Conservation (phyloP, 2,797 vertebrate species). For the Hirundo rustica region DNA sequence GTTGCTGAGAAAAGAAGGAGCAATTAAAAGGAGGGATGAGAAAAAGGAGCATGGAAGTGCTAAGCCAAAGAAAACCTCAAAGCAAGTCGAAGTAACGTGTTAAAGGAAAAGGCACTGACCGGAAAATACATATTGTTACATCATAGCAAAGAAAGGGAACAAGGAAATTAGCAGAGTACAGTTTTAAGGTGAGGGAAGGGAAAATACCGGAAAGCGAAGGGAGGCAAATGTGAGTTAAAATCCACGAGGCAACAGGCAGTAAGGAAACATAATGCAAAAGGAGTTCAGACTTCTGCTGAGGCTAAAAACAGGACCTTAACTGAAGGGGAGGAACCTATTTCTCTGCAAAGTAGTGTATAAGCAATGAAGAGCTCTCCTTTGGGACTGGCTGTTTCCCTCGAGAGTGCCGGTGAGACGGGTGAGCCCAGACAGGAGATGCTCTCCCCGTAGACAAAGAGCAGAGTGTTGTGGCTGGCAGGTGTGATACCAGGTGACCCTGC, state of each 20-base stretch:
- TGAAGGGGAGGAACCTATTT: background rate
- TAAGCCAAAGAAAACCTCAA: background rate
- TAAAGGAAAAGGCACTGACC: background rate
- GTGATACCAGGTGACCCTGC: background rate
- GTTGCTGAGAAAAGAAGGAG: background rate
- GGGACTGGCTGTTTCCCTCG: background rate
- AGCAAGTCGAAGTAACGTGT: background rate
- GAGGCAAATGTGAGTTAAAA: background rate
- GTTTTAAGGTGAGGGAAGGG: background rate
- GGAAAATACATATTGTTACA: background rate
- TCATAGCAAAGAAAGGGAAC: background rate
- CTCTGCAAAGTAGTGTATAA: background rate
- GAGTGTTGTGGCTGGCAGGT: rapidly evolving
- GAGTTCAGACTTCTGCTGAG: background rate
- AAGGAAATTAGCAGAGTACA: background rate
- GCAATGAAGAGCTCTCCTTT: background rate
- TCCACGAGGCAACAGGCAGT: background rate
- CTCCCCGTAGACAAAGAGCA: rapidly evolving
- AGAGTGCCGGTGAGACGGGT: background rate
- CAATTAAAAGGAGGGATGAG: background rate
- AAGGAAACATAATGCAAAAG: background rate
- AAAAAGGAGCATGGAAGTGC: background rate
- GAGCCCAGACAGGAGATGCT: rapidly evolving
- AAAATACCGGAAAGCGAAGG: background rate
- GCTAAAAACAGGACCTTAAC: background rate